Evolutionary conservation across 2,113 vertebrate genomes (phyloP).

Genomic region (Epinephelus fuscoguttatus): DNA sequence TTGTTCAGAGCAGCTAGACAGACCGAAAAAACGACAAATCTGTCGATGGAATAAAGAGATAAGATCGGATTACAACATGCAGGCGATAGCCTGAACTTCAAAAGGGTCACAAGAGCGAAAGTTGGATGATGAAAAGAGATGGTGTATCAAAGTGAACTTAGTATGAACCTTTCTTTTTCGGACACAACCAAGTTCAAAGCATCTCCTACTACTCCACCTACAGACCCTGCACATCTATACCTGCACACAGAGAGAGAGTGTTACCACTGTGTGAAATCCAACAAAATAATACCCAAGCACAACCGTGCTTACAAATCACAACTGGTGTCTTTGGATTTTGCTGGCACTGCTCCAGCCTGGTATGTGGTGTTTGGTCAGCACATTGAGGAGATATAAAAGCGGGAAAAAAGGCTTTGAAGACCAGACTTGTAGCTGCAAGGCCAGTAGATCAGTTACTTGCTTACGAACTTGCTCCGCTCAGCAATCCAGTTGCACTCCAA

Average conservation of each 20-base stretch:
- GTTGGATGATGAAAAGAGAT: slow-evolving; percentile 6
- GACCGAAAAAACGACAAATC: neutral
- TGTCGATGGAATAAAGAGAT: slow-evolving; percentile 10
- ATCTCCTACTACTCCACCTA: slow-evolving; percentile 32
- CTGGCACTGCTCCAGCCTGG: slow-evolving; percentile 12
- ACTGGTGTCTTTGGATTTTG: slow-evolving; percentile 10
- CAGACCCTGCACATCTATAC: slow-evolving; percentile 6
- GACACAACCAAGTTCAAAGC: slow-evolving; percentile 20
- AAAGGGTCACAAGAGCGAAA: slow-evolving; percentile 12
- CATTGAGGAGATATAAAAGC: slow-evolving; percentile 29
- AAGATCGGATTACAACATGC: neutral
- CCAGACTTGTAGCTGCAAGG: slow-evolving; percentile 31
- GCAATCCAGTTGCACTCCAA: slow-evolving; percentile 25
- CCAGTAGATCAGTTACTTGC: slow-evolving; percentile 11
- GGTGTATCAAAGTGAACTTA: slow-evolving; percentile 15
- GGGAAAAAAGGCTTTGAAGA: slow-evolving; percentile 49
- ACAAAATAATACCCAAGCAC: slow-evolving; percentile 16
- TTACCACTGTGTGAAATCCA: slow-evolving; percentile 31
- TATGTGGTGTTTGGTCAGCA: slow-evolving; percentile 13
- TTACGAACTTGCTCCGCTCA: slow-evolving; percentile 7
- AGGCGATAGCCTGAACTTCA: neutral
- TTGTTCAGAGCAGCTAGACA: neutral
- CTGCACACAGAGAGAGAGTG: neutral
- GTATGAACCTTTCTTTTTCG: slow-evolving; percentile 24
- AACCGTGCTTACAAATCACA: slow-evolving; percentile 3